Evolutionary conservation across 2,888 invertebrate species (phyloP).

Genomic region (Gonocerus acuteangulatus): DNA sequence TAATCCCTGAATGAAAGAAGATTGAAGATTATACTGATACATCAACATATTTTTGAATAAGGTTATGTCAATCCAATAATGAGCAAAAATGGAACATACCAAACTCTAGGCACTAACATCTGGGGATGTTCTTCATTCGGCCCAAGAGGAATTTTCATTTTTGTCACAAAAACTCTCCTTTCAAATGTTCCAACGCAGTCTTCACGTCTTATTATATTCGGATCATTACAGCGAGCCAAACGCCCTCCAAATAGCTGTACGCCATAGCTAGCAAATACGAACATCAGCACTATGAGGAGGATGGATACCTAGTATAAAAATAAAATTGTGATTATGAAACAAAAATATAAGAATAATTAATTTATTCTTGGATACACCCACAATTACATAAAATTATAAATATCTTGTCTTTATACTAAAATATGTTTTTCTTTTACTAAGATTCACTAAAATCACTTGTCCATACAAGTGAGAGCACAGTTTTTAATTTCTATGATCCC

Average conservation of each 20-base stretch:
- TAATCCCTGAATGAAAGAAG: no score
- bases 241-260: constrained; percentile 96
- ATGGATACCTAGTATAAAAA: constrained; percentile 71
- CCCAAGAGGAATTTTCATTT: constrained; percentile 86
- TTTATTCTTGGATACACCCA: not conserved
- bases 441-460: no score
- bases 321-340: not conserved
- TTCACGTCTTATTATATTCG: constrained; percentile 68
- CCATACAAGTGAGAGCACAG: no score
- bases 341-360: not conserved
- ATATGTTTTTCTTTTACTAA: no score
- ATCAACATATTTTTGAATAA: no score
- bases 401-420: no score
- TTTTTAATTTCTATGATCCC: no score
- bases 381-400: no score
- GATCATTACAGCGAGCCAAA: constrained; percentile 94
- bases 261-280: constrained; percentile 98
- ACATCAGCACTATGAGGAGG: constrained; percentile 91
- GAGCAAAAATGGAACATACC: no score
- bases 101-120: constrained; percentile 91
- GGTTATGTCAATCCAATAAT: no score
- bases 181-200: constrained; percentile 93
- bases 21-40: no score
- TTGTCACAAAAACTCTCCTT: constrained; percentile 91
- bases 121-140: constrained; percentile 83